Evolutionary conservation across 2,113 vertebrate species (phyloP).

Genomic region (Marmota flaviventris): DNA sequence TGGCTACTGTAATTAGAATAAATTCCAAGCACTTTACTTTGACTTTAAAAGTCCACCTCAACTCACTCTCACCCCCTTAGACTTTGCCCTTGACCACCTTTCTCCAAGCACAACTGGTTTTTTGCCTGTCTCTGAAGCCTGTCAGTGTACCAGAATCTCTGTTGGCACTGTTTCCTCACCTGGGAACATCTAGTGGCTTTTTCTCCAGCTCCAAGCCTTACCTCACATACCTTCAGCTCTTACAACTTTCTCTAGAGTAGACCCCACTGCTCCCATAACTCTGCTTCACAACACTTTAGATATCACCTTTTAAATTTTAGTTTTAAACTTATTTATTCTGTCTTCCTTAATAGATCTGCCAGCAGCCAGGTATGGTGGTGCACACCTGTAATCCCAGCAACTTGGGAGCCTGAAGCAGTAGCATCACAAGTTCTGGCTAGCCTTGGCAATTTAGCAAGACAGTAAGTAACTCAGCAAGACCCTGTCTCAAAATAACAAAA

Average conservation of each 20-base stretch:
- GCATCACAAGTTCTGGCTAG: too few relatives aligned
- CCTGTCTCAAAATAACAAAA: too few relatives aligned
- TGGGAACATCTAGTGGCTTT: background rate
- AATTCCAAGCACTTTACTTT: background rate
- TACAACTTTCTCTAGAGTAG: background rate
- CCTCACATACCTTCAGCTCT: background rate
- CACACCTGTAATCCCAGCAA: too few relatives aligned
- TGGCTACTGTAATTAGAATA: background rate
- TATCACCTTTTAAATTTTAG: background rate
- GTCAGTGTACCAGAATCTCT: background rate
- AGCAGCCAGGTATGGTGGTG: too few relatives aligned
- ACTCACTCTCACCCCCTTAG: background rate
- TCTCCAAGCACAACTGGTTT: background rate
- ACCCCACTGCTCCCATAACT: background rate
- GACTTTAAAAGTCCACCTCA: background rate
- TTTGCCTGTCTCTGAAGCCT: too few relatives aligned
- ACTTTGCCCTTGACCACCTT: too few relatives aligned
- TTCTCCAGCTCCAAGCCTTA: background rate
- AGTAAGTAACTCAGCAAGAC: too few relatives aligned
- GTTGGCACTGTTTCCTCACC: background rate
- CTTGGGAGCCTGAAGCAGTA: too few relatives aligned
- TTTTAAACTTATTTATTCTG: slow-evolving; percentile 16
- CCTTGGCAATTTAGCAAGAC: too few relatives aligned
- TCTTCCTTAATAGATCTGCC: background rate
- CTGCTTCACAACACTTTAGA: slow-evolving; percentile 1